Conservation (phyloP, 2,797 vertebrate species). For the Cyclopterus lumpus region DNA sequence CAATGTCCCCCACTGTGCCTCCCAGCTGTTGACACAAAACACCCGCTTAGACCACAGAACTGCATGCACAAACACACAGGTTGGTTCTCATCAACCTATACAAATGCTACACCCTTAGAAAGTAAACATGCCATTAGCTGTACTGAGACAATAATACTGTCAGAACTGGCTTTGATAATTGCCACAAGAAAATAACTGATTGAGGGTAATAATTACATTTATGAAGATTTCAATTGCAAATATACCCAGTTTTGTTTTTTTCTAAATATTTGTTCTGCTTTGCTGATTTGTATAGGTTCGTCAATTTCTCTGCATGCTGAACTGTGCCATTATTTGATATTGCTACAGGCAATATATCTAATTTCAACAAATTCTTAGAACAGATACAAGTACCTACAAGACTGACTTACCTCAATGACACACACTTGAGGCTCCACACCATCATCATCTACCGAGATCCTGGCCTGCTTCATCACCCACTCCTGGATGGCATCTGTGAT, state of each 20-base stretch:
- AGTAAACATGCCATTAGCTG: conserved; percentile 20
- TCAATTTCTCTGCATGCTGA: conserved; percentile 20
- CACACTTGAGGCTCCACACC: conserved; percentile 94
- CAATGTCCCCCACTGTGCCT: conserved; percentile 95
- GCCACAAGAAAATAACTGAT: conserved; percentile 18
- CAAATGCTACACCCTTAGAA: conserved; percentile 1
- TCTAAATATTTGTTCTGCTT: conserved; percentile 20
- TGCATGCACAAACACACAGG: conserved; percentile 9
- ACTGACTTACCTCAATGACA: conserved; percentile 90
- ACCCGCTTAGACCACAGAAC: conserved; percentile 33
- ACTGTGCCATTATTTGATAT: conserved; percentile 15
- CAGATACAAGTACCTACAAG: background rate
- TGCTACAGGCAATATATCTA: conserved; percentile 13
- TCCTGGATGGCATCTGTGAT: conserved; percentile 98
- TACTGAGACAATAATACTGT: conserved; percentile 14
- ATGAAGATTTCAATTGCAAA: conserved; percentile 34
- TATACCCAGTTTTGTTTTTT: conserved; percentile 22
- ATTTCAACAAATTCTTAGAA: background rate
- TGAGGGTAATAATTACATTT: conserved; percentile 28
- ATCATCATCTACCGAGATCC: conserved; percentile 92
- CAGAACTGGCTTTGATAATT: conserved; percentile 24
- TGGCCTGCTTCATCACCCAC: conserved; percentile 94
- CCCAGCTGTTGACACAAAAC: conserved; percentile 86
- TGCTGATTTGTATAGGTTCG: conserved; percentile 21
- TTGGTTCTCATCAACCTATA: background rate